Base-by-base conservation (phyloP, 1,140 invertebrate species). In the Rhagoletis zephyria region DNA sequence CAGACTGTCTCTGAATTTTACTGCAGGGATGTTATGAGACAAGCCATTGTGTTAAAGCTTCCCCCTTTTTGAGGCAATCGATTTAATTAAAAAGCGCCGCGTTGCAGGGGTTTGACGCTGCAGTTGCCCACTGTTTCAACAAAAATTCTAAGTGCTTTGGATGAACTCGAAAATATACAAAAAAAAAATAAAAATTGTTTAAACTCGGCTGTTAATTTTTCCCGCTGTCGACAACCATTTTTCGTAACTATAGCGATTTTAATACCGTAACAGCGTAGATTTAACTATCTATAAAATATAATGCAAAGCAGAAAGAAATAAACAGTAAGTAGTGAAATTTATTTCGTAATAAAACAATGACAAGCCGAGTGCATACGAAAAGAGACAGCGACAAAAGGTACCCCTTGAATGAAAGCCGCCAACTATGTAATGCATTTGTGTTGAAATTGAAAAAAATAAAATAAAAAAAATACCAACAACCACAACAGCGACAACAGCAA, bases 281-380 rank as follows among this genome's bases (percentile, higher is more conserved):
- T 56, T 74, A 12, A 74, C 40, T 40, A 56, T 10, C 51, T 7
- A 56, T 7, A 56, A 56, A 56, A 10, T 56, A 56, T 56, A 56
- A 56, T 7, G 10, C 16, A 74, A 74, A 48, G 14, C 3, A 40
- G 7, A 30, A 40, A 51, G 16, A 9, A 12, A 60, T 51, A 60
- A 59, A 85, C 0, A 63, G 9, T 6, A 59, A 30, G 5, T 19
- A 59, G 81, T 85, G 60, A 63, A 85, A 59, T 59, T 85, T 30
- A 42, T 60, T 63, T 60, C 60, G 81, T 60, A 85, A 85, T n/a
- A 74, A 74, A 59, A 59, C 81, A 63, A 85, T 85, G 60, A 85
- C 30, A 85, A 60, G n/a, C n/a, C n/a, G n/a, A n/a, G n/a, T n/a
- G n/a, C n/a, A n/a, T n/a, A n/a, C n/a, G n/a, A n/a, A n/a, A n/a